Evolutionary conservation across 1,140 invertebrate species (phyloP).

Genomic region (Meloidogyne hapla): DNA sequence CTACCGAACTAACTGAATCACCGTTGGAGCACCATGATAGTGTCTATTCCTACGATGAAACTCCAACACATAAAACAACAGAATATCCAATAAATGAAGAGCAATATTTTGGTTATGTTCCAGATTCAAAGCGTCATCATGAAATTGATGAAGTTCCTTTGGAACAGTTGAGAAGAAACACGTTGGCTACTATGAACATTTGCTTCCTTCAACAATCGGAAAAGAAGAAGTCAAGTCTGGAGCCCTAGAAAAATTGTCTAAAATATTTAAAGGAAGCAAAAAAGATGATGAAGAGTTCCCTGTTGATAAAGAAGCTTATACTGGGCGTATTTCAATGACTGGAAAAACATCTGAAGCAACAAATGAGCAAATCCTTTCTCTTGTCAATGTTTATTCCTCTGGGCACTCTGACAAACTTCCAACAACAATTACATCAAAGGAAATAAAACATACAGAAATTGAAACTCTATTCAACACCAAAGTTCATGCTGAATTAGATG

Average conservation of each 20-base stretch:
- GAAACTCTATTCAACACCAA: not conserved
- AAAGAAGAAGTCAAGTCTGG: not conserved
- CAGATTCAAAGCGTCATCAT: not conserved
- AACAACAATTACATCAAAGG: not conserved
- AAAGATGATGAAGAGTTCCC: not conserved
- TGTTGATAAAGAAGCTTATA: not conserved
- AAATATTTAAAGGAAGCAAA: not conserved
- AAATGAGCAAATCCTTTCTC: not conserved
- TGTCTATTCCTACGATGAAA: not conserved
- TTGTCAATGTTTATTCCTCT: slow-evolving; percentile 4
- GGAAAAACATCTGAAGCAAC: not conserved
- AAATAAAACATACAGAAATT: not conserved
- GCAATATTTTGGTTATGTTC: not conserved
- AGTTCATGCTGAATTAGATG: not conserved
- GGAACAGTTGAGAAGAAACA: not conserved
- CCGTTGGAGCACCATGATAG: not conserved
- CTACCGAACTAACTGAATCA: not conserved
- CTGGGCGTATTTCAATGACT: not conserved
- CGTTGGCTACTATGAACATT: not conserved
- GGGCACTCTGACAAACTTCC: not conserved
- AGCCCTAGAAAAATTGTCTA: not conserved
- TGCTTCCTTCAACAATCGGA: not conserved
- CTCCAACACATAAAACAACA: not conserved
- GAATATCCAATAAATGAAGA: not conserved
- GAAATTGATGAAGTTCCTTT: not conserved